Evolutionary conservation across 37 sponge, comb jelly and placozoan genomes (phyloP).

Genomic region (Geodia barretti): DNA sequence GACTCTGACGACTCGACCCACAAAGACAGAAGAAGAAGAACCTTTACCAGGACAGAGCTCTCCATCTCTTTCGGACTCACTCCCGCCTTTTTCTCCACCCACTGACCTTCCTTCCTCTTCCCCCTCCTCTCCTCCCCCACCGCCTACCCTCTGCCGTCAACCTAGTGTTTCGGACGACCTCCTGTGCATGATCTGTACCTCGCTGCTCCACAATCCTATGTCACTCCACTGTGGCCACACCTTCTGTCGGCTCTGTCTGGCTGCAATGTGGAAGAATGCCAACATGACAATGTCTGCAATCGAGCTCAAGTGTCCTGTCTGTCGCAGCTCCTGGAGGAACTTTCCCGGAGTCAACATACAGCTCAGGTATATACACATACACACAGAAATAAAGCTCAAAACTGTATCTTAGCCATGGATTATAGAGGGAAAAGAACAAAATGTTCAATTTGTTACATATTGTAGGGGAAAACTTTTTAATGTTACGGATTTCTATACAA

Average conservation of each 20-base stretch:
- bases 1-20: too few species aligned
- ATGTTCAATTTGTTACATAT: too few species aligned
- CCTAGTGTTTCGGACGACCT: constrained; percentile 8
- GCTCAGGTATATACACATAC: constrained; percentile 50
- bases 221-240: constrained; percentile 78
- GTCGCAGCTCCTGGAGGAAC: constrained; percentile 59
- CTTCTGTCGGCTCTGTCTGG: constrained; percentile 79
- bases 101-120: too few species aligned
- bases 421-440: too few species aligned
- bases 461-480: too few species aligned
- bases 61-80: neutral
- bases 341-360: constrained; percentile 65
- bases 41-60: too few species aligned
- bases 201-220: constrained; percentile 56
- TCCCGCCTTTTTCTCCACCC: neutral
- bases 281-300: neutral
- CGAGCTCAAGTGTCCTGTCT: constrained; percentile 56
- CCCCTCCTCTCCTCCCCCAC: neutral
- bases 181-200: constrained; percentile 52
- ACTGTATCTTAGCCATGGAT: too few species aligned
- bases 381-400: too few species aligned
- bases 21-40: too few species aligned
- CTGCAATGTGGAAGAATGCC: constrained; percentile 40
- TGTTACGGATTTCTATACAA: too few species aligned
- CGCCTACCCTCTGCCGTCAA: neutral